Evolutionary conservation across 2,888 invertebrate genomes (phyloP).

Genomic region (Ligdia adustata): DNA sequence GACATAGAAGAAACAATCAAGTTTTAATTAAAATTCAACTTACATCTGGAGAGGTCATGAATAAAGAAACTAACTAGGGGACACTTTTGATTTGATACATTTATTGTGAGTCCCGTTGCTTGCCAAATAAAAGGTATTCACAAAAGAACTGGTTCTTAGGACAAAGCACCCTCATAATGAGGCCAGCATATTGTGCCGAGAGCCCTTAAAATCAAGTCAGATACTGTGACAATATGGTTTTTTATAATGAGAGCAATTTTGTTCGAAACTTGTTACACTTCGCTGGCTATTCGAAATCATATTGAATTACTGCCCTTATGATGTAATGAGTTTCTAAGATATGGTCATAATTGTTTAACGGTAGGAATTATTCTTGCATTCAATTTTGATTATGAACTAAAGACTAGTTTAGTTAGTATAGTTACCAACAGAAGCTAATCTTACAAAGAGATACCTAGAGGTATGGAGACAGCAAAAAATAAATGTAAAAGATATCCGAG

Average conservation of each 20-base stretch:
- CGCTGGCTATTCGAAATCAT: slow-evolving; percentile 40
- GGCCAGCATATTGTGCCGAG: slow-evolving; percentile 79
- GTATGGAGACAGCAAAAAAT: too few relatives aligned
- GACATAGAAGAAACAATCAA: slow-evolving; percentile 22
- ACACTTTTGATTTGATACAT: slow-evolving; percentile 78
- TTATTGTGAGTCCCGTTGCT: slow-evolving; percentile 74
- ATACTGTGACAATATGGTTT: slow-evolving; percentile 74
- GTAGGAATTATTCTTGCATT: neutral
- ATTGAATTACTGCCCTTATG: slow-evolving; percentile 38
- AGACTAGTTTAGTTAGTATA: too few relatives aligned
- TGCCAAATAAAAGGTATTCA: slow-evolving; percentile 63
- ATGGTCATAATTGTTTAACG: neutral
- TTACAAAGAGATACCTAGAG: too few relatives aligned
- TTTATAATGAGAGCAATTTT: slow-evolving; percentile 62
- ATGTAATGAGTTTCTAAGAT: neutral
- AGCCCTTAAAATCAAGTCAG: slow-evolving; percentile 69
- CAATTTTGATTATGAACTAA: neutral
- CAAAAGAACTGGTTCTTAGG: slow-evolving; percentile 81
- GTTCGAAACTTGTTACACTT: slow-evolving; percentile 45
- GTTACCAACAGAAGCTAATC: too few relatives aligned
- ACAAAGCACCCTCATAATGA: slow-evolving; percentile 83
- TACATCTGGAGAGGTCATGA: slow-evolving; percentile 68
- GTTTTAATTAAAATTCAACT: slow-evolving; percentile 62
- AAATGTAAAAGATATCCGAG: too few relatives aligned
- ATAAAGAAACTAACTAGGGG: slow-evolving; percentile 71